Evolutionary conservation across 2,113 vertebrate species (phyloP).

Genomic region (Nestor notabilis): DNA sequence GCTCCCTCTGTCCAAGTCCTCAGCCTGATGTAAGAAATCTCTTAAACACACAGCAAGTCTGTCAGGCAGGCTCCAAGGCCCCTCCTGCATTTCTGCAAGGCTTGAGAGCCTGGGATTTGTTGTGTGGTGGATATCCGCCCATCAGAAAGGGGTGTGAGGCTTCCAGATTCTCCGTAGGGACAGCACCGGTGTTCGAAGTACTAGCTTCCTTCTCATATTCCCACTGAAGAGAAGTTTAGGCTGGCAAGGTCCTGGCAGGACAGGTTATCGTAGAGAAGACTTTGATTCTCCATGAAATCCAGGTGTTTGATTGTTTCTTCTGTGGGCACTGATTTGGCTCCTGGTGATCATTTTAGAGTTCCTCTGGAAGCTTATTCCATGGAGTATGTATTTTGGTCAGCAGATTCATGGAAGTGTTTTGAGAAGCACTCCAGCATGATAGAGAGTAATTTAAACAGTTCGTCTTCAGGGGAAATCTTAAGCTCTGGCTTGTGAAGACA

Average conservation of each 20-base stretch:
- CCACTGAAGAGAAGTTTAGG: not conserved
- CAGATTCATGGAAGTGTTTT: accelerated
- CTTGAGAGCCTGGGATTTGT: not conserved
- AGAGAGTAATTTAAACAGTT: not conserved
- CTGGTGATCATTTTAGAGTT: not conserved
- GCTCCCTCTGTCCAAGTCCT: not conserved
- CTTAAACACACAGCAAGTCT: not conserved
- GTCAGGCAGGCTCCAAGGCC: not conserved
- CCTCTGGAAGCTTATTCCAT: not conserved
- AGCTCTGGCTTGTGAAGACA: not conserved
- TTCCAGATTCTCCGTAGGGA: not conserved
- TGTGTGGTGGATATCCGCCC: not conserved
- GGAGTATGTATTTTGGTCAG: not conserved
- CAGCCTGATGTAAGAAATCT: not conserved
- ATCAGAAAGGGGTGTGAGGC: not conserved
- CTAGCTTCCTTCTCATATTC: not conserved
- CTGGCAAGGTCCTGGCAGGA: not conserved
- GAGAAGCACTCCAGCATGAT: not conserved
- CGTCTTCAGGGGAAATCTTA: not conserved
- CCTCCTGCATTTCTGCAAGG: not conserved
- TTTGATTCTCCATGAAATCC: not conserved
- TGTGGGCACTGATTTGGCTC: not conserved
- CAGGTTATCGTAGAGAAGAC: not conserved
- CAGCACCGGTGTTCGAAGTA: not conserved
- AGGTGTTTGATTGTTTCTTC: not conserved